phyloP scores from a whole-genome alignment of 2,888 invertebrate genomes.

The Abrostola tripartita region DNA sequence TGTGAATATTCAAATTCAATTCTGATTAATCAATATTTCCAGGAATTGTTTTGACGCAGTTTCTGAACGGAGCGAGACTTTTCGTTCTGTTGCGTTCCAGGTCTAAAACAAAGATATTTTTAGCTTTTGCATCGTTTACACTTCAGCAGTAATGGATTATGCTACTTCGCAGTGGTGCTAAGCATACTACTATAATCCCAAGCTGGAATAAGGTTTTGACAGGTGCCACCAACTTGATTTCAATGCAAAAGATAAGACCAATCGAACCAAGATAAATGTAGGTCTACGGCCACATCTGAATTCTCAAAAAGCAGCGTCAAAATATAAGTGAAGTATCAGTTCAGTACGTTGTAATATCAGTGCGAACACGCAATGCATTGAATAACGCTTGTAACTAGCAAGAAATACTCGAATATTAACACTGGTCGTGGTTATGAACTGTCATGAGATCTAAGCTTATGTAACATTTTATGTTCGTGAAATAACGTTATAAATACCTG shows the following conservation, averaged over 20 bases:
- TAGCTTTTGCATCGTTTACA: constrained; percentile 15
- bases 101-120: constrained; percentile 18
- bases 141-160: not conserved
- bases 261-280: constrained; percentile 82
- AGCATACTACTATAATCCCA: constrained; percentile 10
- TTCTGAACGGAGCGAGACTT: constrained; percentile 50
- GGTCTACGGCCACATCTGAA: constrained; percentile 76
- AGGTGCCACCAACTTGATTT: constrained; percentile 69
- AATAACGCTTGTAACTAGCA: constrained; percentile 73
- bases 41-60: constrained; percentile 19
- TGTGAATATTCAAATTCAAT: constrained; percentile 1
- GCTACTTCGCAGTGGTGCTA: constrained; percentile 18
- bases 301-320: constrained; percentile 74
- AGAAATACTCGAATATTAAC: constrained; percentile 66
- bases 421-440: constrained; percentile 65
- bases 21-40: constrained; percentile 28
- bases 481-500: constrained; percentile 73
- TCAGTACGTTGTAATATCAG: constrained; percentile 68
- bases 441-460: constrained; percentile 85
- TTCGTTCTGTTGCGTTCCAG: constrained; percentile 32
- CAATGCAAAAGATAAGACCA: constrained; percentile 58
- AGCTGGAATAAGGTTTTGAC: constrained; percentile 60
- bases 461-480: constrained; percentile 82
- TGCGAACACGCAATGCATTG: constrained; percentile 71
- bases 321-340: constrained; percentile 82